These are phyloP conservation scores for Sciurus vulgaris DNA, from an alignment of 2,797 vertebrate genomes.

Conservation along the genomic window DNA sequence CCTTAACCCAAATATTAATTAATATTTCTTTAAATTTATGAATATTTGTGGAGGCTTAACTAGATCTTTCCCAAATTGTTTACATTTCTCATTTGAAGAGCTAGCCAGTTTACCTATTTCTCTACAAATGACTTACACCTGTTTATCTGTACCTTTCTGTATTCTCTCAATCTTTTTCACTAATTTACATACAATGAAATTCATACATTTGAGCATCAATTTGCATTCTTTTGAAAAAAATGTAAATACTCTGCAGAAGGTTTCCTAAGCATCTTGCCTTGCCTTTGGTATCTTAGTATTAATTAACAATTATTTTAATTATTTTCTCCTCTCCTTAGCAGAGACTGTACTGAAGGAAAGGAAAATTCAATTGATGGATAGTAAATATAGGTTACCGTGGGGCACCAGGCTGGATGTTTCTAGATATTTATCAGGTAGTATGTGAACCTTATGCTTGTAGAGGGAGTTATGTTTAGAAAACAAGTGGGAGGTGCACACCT, in stretches of 20 bases:
- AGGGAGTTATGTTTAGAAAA: background rate
- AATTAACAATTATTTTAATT: background rate
- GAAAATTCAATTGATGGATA: background rate
- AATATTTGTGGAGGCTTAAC: background rate
- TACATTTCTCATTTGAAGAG: background rate
- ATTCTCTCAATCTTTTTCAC: background rate
- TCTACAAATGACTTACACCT: background rate
- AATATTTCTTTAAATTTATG: background rate
- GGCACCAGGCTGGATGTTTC: background rate
- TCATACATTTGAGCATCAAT: background rate
- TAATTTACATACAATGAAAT: background rate
- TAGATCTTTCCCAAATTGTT: background rate
- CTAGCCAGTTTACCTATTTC: background rate
- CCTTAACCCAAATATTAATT: background rate
- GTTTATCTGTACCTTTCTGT: background rate
- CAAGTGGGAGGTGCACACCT: no score
- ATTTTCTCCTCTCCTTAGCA: background rate
- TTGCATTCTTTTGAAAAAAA: constrained; percentile 5
- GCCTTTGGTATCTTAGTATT: background rate
- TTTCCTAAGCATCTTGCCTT: background rate
- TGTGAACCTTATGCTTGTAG: background rate
- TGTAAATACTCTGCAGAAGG: background rate
- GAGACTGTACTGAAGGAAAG: background rate
- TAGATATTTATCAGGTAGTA: background rate
- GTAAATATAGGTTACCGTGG: background rate